Conservation (phyloP, 2,113 vertebrate species). For the Ahaetulla prasina region DNA sequence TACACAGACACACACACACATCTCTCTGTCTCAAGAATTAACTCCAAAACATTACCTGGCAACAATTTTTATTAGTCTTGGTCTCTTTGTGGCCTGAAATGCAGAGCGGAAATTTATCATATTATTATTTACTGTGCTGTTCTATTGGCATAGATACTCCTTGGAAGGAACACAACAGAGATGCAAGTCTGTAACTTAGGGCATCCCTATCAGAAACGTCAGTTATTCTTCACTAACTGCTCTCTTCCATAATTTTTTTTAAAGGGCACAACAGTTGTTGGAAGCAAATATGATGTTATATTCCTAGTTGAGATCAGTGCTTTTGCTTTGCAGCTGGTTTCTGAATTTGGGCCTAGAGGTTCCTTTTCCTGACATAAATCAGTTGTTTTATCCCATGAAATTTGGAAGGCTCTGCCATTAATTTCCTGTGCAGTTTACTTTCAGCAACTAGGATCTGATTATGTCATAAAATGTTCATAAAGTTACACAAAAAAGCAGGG, state of each 20-base stretch:
- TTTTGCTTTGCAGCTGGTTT: not conserved
- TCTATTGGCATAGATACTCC: not conserved
- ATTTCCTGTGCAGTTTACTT: not conserved
- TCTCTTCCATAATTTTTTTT: not conserved
- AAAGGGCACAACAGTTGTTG: not conserved
- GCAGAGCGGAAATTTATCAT: fast-evolving
- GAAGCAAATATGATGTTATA: not conserved
- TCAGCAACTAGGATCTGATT: slow-evolving; percentile 7
- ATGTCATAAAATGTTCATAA: not conserved
- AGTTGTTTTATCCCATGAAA: not conserved
- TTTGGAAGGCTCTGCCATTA: not conserved
- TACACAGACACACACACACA: not conserved
- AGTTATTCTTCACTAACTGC: not conserved
- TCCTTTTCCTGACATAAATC: not conserved
- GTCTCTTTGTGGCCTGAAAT: not conserved
- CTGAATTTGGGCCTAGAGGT: not conserved
- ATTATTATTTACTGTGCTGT: not conserved
- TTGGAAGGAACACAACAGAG: not conserved
- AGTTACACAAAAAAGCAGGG: not conserved
- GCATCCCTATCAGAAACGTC: not conserved
- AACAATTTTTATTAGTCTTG: slow-evolving; percentile 10
- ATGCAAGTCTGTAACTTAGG: not conserved
- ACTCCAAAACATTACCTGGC: not conserved
- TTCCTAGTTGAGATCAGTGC: not conserved
- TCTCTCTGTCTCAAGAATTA: not conserved